Evolutionary conservation across 2,113 vertebrate genomes (phyloP), one percentile per base, ranked within the genome.

Genomic region (Aspidoscelis tigris): DNA sequence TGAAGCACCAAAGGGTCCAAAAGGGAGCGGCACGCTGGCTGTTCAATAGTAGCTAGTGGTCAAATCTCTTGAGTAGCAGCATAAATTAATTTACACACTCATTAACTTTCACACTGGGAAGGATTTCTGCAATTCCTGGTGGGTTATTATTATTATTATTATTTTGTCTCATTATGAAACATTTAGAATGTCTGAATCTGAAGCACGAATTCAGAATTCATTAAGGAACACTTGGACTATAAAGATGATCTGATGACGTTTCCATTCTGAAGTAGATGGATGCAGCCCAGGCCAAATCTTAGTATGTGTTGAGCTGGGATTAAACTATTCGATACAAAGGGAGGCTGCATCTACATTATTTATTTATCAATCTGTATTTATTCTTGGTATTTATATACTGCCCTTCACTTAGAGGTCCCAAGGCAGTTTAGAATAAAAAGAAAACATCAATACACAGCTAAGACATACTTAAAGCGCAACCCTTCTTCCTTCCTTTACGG

Each of bases 41-140:
- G 53, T 64, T 84, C 68, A 39, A 11, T 39, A 64, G 70, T 68
- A 66, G 77, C 83, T 74, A 39, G 55, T 53, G 83, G 76, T 74
- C 83, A 79, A 66, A 53, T 64, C 43, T 65, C 68, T 70, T 22
- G 83, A 65, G 43, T 14, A 18, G 43, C 55, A 24, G 76, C 83
- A 73, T 84, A 74, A 79, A 84, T 84, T 84, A 79, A 84, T 73
- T 55, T 58, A 65, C 69, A 73, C 22, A 65, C 70, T 84, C 58
- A 18, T 84, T 79, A 79, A 61, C 21, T 7, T 65, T 72, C n/a
- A 73, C 64, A 64, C 43, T 39, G 76, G 21, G 43, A 18, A 73
- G n/a, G 83, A 73, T 66, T 85, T 9, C n/a, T 65, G 43, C 55
- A 39, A 8, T 73, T n/a, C 10, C 12, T 33, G 20, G 11, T 78